A percentile compares a stretch with the other conserved stretches of the same genome.
These are phyloP conservation scores for Vulpes lagopus DNA, from an alignment of 2,113 vertebrate genomes.

Conservation along the genomic window DNA sequence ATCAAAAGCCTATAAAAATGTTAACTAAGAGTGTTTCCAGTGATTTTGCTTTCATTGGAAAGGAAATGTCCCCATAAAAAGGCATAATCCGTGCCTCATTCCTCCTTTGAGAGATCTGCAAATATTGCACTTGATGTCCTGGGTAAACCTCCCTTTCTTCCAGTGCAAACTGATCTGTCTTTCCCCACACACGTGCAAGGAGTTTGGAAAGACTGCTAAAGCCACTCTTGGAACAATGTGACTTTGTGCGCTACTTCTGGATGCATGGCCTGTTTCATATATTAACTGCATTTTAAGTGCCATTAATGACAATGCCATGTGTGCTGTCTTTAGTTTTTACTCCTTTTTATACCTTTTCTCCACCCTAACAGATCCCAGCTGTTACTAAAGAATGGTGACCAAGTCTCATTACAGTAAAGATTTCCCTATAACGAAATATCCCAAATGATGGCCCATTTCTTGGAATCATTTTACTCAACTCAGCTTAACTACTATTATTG, in stretches of 20 bases:
- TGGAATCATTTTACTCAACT: slow-evolving; percentile 7
- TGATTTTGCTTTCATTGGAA: slow-evolving; percentile 87
- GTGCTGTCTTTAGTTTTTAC: slow-evolving; percentile 40
- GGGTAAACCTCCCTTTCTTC: slow-evolving; percentile 83
- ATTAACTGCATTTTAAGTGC: slow-evolving; percentile 37
- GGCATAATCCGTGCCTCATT: slow-evolving; percentile 81
- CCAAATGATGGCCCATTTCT: slow-evolving; percentile 29
- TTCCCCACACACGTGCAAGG: slow-evolving; percentile 66
- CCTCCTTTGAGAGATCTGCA: slow-evolving; percentile 78
- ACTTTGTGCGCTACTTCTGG: slow-evolving; percentile 40
- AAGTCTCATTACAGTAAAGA: slow-evolving; percentile 38
- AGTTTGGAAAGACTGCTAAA: slow-evolving; percentile 64
- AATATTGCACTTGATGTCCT: slow-evolving; percentile 75
- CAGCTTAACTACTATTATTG: background rate
- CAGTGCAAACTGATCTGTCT: slow-evolving; percentile 81
- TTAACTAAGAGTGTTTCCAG: slow-evolving; percentile 88
- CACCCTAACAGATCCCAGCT: slow-evolving; percentile 63
- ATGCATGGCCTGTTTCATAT: slow-evolving; percentile 27
- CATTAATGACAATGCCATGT: slow-evolving; percentile 66
- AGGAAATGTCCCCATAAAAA: slow-evolving; percentile 89
- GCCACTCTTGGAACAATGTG: slow-evolving; percentile 44
- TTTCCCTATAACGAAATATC: background rate
- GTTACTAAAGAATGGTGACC: slow-evolving; percentile 12
- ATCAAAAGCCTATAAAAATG: slow-evolving; percentile 87
- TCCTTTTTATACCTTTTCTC: slow-evolving; percentile 41